phyloP scores from a whole-genome alignment of 1,140 invertebrate species.

The Procambarus clarkii region DNA sequence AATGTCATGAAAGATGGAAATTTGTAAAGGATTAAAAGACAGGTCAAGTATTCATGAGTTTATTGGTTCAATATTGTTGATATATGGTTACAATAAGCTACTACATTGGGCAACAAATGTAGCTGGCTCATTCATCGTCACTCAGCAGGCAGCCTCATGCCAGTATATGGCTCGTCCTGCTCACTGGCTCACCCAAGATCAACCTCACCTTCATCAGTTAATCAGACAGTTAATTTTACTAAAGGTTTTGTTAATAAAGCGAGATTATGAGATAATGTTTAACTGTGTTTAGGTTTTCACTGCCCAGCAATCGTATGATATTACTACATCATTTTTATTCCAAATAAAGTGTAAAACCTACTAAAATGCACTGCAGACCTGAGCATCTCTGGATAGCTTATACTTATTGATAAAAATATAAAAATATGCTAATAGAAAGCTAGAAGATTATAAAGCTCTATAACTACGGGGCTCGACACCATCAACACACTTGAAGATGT shows the following conservation, averaged over 20 bases:
- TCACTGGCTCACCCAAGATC: not conserved
- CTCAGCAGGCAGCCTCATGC: not conserved
- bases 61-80: not conserved
- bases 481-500: no score
- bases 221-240: not conserved
- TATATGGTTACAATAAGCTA: conserved; percentile 24
- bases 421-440: no score
- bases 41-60: not conserved
- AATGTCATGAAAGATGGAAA: no score
- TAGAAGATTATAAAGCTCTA: no score
- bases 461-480: no score
- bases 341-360: no score
- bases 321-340: no score
- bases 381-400: no score
- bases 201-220: not conserved
- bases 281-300: not conserved
- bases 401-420: no score
- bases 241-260: not conserved
- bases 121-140: not conserved
- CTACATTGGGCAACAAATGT: conserved; percentile 2
- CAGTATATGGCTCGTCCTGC: not conserved
- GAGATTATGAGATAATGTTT: not conserved
- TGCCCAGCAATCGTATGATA: not conserved
- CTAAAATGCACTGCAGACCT: no score
- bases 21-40: no score